These are phyloP conservation scores for Drosophila ochracea DNA, from an alignment of 2,888 invertebrate species.

Conservation along the genomic window DNA sequence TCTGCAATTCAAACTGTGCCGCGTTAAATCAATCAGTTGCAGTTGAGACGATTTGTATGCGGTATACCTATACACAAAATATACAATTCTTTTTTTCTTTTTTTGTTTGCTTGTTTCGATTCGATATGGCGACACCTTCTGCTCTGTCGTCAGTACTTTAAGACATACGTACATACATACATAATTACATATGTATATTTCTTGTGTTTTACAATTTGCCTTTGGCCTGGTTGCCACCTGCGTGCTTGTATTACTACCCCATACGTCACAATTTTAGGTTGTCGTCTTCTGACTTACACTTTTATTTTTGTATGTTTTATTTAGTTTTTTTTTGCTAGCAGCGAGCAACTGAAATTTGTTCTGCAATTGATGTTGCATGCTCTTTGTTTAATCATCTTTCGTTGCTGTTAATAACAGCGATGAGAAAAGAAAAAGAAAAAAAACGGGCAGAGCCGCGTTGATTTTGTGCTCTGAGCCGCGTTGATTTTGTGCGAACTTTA, in stretches of 20 bases:
- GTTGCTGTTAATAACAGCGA: conserved; percentile 10
- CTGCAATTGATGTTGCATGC: not conserved
- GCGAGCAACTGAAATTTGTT: not conserved
- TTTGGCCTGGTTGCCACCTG: conserved; percentile 10
- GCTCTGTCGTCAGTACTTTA: conserved; percentile 15
- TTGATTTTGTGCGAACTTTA: conserved; percentile 1
- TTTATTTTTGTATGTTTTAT: conserved; percentile 4
- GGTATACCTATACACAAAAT: conserved; percentile 75
- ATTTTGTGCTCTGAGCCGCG: not conserved
- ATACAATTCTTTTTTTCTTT: conserved; percentile 28
- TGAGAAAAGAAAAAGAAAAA: not conserved
- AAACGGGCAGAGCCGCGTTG: not conserved
- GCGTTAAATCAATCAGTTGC: conserved; percentile 82
- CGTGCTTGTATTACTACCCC: conserved; percentile 7
- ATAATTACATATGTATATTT: not conserved
- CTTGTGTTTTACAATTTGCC: conserved; percentile 11
- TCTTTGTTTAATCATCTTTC: not conserved
- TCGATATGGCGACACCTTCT: conserved; percentile 34
- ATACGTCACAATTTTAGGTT: conserved; percentile 6
- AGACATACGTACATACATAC: conserved; percentile 6
- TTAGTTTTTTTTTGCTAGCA: not conserved
- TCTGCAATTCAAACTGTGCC: conserved; percentile 84
- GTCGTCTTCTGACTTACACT: not conserved
- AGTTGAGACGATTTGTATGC: conserved; percentile 54
- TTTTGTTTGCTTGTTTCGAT: conserved; percentile 14